phyloP scores from a whole-genome alignment of 2,797 vertebrate genomes.

The Syngnathus rostellatus region DNA sequence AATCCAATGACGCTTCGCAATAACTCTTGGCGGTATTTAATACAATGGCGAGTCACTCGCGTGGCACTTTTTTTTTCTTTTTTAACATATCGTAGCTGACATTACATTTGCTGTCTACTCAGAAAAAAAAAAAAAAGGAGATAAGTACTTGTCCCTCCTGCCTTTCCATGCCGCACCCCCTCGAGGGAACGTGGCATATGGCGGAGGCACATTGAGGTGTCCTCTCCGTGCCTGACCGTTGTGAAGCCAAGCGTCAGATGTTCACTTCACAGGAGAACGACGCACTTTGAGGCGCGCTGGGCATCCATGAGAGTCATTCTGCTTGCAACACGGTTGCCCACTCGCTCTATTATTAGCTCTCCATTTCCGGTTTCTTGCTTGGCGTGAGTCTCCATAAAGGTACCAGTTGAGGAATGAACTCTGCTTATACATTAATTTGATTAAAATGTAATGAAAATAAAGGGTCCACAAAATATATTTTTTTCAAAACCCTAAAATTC shows the following conservation, averaged over 20 bases:
- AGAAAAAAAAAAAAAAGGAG: not conserved
- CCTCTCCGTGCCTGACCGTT: slow-evolving; percentile 20
- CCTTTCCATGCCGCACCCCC: slow-evolving; percentile 7
- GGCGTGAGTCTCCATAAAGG: not conserved
- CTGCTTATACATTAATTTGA: too few species aligned
- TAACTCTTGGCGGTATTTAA: not conserved
- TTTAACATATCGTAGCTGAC: not conserved
- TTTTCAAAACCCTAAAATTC: too few species aligned
- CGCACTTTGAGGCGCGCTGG: slow-evolving; percentile 5
- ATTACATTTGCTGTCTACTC: not conserved
- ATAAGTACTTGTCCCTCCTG: slow-evolving; percentile 23
- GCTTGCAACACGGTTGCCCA: not conserved
- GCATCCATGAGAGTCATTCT: slow-evolving; percentile 1
- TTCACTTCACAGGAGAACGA: slow-evolving; percentile 12
- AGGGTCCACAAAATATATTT: too few species aligned
- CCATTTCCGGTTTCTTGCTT: not conserved
- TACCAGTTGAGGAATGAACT: not conserved
- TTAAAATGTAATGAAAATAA: too few species aligned
- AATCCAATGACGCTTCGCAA: not conserved
- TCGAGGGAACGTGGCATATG: slow-evolving; percentile 55
- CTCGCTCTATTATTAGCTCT: slow-evolving; percentile 4
- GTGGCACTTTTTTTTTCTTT: not conserved
- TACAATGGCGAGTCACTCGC: not conserved
- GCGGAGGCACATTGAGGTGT: slow-evolving; percentile 49
- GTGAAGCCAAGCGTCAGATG: slow-evolving; percentile 51